A percentile compares a stretch with the other conserved stretches of the same genome.
These are phyloP conservation scores for Ligdia adustata DNA, from an alignment of 2,888 invertebrate species.

Conservation along the genomic window DNA sequence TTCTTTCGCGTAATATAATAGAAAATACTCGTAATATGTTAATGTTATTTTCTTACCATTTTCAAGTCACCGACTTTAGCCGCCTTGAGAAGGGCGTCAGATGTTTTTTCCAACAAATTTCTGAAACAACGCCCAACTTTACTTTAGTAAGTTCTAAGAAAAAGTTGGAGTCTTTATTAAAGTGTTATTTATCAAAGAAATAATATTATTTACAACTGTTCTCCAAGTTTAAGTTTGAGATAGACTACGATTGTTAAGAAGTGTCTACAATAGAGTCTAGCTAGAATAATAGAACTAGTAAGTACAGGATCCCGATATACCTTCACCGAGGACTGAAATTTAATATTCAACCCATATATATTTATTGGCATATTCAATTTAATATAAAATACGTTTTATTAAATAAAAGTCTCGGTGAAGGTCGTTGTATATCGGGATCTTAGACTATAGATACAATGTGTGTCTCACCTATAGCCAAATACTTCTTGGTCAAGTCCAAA, in stretches of 20 bases:
- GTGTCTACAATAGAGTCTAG: conserved; percentile 19
- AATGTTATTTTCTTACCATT: conserved; percentile 85
- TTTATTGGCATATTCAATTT: too few species aligned
- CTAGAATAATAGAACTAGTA: conserved; percentile 22
- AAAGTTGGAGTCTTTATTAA: conserved; percentile 5
- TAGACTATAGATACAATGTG: conserved; percentile 35
- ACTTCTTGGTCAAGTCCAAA: conserved; percentile 92
- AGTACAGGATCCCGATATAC: too few species aligned
- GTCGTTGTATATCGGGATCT: too few species aligned
- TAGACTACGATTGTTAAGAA: conserved; percentile 1
- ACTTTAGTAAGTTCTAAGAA: conserved; percentile 17
- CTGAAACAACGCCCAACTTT: conserved; percentile 78
- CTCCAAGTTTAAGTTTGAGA: too few species aligned
- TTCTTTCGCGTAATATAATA: too few species aligned
- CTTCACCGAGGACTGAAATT: too few species aligned
- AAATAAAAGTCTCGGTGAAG: too few species aligned
- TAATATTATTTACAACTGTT: too few species aligned
- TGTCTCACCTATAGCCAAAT: conserved; percentile 87
- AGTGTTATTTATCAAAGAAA: conserved; percentile 2
- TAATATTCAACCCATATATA: too few species aligned
- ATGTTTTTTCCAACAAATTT: conserved; percentile 91
- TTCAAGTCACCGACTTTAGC: conserved; percentile 92
- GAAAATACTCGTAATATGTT: too few species aligned
- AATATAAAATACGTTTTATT: too few species aligned
- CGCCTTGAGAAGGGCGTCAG: conserved; percentile 91